Percentiles rank a stretch among this genome's conserved stretches.
These are phyloP conservation scores for Gobionotothen gibberifrons DNA, from an alignment of 2,797 vertebrate genomes.

Conservation along the genomic window DNA sequence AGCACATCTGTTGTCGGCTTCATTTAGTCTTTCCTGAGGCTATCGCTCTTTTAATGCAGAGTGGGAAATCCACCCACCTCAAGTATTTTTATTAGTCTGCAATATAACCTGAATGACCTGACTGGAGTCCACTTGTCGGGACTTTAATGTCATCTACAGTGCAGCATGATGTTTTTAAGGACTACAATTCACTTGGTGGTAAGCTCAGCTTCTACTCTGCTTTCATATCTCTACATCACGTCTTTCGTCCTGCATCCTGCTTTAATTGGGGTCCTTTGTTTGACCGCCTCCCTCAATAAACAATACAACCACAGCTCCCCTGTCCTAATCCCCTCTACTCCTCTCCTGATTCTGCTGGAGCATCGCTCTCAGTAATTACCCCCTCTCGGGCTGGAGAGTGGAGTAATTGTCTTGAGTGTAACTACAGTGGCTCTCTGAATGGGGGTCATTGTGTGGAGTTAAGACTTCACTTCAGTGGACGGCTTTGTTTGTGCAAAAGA, in stretches of 20 bases:
- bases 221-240: constrained; percentile 51
- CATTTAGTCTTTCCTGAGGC: constrained; percentile 45
- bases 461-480: constrained; percentile 80
- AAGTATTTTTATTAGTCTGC: constrained; percentile 75
- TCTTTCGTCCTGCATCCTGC: constrained; percentile 63
- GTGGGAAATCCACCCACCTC: constrained; percentile 58
- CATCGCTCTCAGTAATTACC: constrained; percentile 84
- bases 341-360: constrained; percentile 68
- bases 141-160: background rate
- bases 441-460: constrained; percentile 83
- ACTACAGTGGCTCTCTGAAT: constrained; percentile 85
- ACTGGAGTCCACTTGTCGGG: constrained; percentile 39
- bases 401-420: constrained; percentile 85
- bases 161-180: constrained; percentile 1
- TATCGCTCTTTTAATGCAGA: constrained; percentile 44
- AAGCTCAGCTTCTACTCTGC: constrained; percentile 25
- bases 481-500: constrained; percentile 84
- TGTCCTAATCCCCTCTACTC: constrained; percentile 67
- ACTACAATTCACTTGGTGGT: constrained; percentile 10
- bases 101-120: constrained; percentile 40
- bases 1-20: constrained; percentile 1
- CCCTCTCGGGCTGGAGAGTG: constrained; percentile 79
- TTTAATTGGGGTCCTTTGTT: constrained; percentile 78
- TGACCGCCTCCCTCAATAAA: constrained; percentile 82
- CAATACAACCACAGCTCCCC: constrained; percentile 75